Evolutionary conservation across 2,888 invertebrate genomes (phyloP).

Genomic region (Encarsia formosa): DNA sequence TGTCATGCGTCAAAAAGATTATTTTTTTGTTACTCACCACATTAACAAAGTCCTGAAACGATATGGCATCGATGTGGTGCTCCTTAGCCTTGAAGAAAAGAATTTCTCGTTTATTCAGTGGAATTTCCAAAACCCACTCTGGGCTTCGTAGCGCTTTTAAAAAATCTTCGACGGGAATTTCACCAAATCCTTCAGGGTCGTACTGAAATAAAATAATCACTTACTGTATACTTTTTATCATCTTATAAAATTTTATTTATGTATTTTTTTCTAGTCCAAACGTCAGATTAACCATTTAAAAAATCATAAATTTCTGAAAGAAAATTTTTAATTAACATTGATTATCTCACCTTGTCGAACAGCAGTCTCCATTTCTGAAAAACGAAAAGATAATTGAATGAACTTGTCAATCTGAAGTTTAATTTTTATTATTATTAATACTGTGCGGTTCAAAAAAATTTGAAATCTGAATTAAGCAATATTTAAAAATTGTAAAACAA

Average conservation of each 20-base stretch:
- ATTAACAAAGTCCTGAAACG: conserved; percentile 91
- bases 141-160: conserved; percentile 69
- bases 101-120: conserved; percentile 70
- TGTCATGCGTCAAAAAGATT: not conserved
- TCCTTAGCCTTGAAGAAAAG: conserved; percentile 44
- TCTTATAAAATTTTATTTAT: no score
- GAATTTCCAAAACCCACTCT: conserved; percentile 74
- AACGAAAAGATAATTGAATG: no score
- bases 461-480: no score
- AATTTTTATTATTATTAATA: no score
- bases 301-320: no score
- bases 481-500: no score
- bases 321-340: not conserved
- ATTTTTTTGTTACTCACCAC: conserved; percentile 71
- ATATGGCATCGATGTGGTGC: conserved; percentile 63
- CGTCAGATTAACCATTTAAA: no score
- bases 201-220: conserved; percentile 66
- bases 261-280: no score
- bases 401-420: no score
- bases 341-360: conserved; percentile 69
- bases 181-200: conserved; percentile 90
- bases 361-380: conserved; percentile 85
- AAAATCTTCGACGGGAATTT: conserved; percentile 85
- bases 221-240: no score
- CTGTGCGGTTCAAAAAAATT: no score